Evolutionary conservation across 2,113 vertebrate species (phyloP).

Genomic region (Lontra canadensis): DNA sequence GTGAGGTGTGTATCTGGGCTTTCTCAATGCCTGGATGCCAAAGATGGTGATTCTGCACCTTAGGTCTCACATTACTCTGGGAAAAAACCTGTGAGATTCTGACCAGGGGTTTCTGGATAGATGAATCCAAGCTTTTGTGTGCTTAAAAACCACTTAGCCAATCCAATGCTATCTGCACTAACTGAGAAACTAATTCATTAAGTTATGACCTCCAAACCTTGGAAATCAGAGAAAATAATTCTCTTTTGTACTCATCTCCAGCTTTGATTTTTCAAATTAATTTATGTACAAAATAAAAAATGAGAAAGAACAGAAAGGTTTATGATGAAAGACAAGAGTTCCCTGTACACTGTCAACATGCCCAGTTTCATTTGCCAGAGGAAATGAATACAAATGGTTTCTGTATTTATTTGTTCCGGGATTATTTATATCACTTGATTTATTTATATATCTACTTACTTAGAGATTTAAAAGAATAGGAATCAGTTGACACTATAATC

Average conservation of each 20-base stretch:
- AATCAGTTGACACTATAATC: not conserved
- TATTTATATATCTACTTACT: not conserved
- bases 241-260: not conserved
- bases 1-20: not conserved
- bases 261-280: not conserved
- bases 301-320: not conserved
- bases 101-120: not conserved
- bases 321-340: not conserved
- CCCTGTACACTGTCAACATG: not conserved
- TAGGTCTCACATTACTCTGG: not conserved
- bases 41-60: not conserved
- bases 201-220: not conserved
- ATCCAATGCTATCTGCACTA: not conserved
- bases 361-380: not conserved
- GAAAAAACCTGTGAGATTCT: not conserved
- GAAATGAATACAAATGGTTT: not conserved
- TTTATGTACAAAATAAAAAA: not conserved
- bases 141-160: not conserved
- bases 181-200: not conserved
- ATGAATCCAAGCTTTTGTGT: not conserved
- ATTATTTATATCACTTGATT: not conserved
- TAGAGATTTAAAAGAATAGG: not conserved
- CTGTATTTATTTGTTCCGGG: not conserved
- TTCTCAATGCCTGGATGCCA: not conserved
- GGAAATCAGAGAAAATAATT: not conserved